A percentile compares a stretch with the other conserved stretches of the same genome.
Conservation (phyloP, 2,113 vertebrate species). For the Xerus inauris region DNA sequence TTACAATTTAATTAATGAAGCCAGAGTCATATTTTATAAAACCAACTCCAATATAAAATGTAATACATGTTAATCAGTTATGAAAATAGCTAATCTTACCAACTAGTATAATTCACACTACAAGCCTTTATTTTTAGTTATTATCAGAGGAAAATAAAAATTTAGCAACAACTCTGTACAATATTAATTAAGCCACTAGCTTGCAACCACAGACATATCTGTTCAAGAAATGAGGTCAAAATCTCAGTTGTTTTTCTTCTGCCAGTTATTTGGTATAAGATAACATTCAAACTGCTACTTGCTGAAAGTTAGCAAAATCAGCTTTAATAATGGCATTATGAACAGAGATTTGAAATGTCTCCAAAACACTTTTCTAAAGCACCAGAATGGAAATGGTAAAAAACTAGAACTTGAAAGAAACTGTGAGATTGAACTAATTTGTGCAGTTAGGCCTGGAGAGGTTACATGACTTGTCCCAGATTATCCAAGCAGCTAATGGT, state of each 20-base stretch:
- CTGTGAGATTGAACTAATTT: not conserved
- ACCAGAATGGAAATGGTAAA: not conserved
- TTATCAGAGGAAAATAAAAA: constrained; percentile 38
- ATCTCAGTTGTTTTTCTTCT: constrained; percentile 15
- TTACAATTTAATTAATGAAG: not conserved
- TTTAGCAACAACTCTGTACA: constrained; percentile 47
- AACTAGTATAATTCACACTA: not conserved
- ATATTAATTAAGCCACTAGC: not conserved
- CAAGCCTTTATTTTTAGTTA: constrained; percentile 43
- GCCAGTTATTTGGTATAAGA: not conserved
- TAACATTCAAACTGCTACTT: constrained; percentile 43
- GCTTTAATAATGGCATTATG: constrained; percentile 24
- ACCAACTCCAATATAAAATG: not conserved
- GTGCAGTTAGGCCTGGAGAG: not conserved
- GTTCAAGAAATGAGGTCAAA: constrained; percentile 53
- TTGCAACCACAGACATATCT: constrained; percentile 21
- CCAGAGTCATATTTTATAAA: not conserved
- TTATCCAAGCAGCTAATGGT: not conserved
- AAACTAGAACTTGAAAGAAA: constrained; percentile 23
- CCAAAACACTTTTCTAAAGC: constrained; percentile 31
- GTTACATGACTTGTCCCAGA: not conserved
- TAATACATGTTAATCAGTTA: not conserved
- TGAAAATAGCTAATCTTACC: constrained; percentile 24
- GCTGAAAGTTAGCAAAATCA: constrained; percentile 18
- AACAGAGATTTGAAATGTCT: not conserved